Evolutionary conservation across 2,797 vertebrate species (phyloP).

Genomic region (Gephyroberyx darwinii): DNA sequence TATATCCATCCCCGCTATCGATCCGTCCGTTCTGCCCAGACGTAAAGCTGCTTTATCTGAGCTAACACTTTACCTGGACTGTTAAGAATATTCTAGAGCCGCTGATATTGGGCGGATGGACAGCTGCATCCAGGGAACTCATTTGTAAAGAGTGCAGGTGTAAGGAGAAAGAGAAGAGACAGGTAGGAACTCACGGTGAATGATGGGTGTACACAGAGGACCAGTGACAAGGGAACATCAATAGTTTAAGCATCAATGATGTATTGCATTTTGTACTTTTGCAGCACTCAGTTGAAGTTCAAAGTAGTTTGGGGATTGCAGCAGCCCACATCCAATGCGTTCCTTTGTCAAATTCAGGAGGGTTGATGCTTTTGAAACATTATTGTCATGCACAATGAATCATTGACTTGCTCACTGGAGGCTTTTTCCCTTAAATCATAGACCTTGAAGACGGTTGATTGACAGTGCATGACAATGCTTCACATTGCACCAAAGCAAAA

Average conservation of each 20-base stretch:
- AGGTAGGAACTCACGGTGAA: conserved; percentile 70
- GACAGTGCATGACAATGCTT: conserved; percentile 53
- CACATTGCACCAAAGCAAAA: conserved; percentile 26
- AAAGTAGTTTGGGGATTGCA: conserved; percentile 67
- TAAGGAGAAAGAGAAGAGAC: conserved; percentile 62
- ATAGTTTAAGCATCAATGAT: conserved; percentile 73
- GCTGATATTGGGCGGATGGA: conserved; percentile 59
- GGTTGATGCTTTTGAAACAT: conserved; percentile 58
- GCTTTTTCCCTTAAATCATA: conserved; percentile 68
- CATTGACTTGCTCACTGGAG: conserved; percentile 61
- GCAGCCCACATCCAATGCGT: conserved; percentile 60
- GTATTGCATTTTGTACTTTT: conserved; percentile 69
- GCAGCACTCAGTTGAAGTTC: conserved; percentile 53
- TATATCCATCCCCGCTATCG: conserved; percentile 51
- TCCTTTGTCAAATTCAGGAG: conserved; percentile 68
- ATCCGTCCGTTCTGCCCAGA: conserved; percentile 42
- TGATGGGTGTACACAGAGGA: conserved; percentile 69
- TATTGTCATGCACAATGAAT: conserved; percentile 71
- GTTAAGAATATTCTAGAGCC: conserved; percentile 46
- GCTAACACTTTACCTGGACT: conserved; percentile 51
- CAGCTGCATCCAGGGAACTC: conserved; percentile 72
- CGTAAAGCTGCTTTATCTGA: conserved; percentile 53
- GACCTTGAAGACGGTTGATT: conserved; percentile 66
- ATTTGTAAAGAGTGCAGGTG: conserved; percentile 76
- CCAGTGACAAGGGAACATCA: conserved; percentile 71